Conservation (phyloP, 2,113 vertebrate species). For the Isurus oxyrinchus region DNA sequence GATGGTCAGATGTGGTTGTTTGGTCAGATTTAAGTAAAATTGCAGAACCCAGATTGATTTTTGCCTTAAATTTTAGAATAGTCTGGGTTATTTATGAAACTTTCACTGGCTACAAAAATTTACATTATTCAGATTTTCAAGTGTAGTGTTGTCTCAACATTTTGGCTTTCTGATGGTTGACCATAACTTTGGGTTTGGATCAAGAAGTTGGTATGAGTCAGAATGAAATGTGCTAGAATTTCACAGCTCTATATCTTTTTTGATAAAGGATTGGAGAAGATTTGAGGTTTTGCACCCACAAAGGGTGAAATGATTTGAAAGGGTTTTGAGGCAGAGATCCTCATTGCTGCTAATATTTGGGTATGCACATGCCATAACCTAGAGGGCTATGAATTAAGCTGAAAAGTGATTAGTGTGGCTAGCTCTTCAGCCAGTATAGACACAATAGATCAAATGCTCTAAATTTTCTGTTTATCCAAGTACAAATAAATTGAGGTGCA, state of each 20-base stretch:
- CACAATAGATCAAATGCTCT: too few species aligned
- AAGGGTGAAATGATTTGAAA: too few species aligned
- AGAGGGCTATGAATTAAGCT: not conserved
- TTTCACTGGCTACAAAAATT: not conserved
- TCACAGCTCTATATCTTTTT: too few species aligned
- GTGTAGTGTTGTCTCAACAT: not conserved
- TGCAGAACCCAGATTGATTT: not conserved
- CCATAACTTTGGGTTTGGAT: not conserved
- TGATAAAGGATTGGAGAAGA: not conserved
- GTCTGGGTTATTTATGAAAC: not conserved
- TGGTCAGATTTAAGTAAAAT: not conserved
- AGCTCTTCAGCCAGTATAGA: not conserved
- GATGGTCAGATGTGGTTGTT: not conserved
- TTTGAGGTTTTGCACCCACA: too few species aligned
- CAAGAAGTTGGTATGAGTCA: not conserved
- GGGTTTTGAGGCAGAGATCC: too few species aligned
- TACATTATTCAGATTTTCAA: not conserved
- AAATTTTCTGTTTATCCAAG: not conserved
- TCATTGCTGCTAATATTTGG: too few species aligned
- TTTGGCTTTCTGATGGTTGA: not conserved
- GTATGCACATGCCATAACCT: too few species aligned
- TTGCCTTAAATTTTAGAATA: not conserved
- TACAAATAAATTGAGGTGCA: not conserved
- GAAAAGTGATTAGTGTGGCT: not conserved
- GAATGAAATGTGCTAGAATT: not conserved